Conservation (phyloP, 1,140 invertebrate species). For the Ditylenchus dipsaci region DNA sequence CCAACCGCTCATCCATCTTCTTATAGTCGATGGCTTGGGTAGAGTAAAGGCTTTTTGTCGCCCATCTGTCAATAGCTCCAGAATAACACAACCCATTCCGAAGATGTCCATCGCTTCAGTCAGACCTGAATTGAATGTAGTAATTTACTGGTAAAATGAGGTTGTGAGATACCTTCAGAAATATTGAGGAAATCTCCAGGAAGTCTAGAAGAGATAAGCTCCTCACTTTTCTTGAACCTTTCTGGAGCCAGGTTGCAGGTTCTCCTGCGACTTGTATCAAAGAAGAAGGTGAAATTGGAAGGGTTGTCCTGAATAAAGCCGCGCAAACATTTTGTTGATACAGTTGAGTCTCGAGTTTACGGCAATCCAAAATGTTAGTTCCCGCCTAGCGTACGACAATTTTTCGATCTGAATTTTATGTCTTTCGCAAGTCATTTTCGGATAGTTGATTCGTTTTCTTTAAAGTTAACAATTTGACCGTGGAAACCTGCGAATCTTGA, state of each 20-base stretch:
- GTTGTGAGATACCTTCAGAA: constrained; percentile 23
- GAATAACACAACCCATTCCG: constrained; percentile 50
- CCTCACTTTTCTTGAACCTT: constrained; percentile 62
- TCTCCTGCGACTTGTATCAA: constrained; percentile 87
- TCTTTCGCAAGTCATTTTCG: no score
- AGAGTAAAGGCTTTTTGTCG: constrained; percentile 50
- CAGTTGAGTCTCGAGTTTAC: constrained; percentile 1
- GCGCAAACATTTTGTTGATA: constrained; percentile 9
- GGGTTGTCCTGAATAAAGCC: constrained; percentile 74
- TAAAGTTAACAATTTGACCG: no score
- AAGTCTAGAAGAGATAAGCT: constrained; percentile 21
- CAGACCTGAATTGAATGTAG: constrained; percentile 30
- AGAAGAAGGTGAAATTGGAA: constrained; percentile 98
- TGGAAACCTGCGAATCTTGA: no score
- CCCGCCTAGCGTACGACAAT: no score
- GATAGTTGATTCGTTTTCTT: no score
- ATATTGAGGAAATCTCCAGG: constrained; percentile 30
- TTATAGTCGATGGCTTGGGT: constrained; percentile 50
- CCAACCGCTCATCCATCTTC: constrained; percentile 20
- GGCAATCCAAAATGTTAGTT: no score
- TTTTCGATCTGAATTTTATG: no score
- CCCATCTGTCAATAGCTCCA: constrained; percentile 53
- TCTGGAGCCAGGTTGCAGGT: constrained; percentile 96
- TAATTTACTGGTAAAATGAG: no score
- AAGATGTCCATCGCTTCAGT: constrained; percentile 58